These are phyloP conservation scores for Eptesicus fuscus DNA, from an alignment of 2,113 vertebrate species.

Conservation along the genomic window DNA sequence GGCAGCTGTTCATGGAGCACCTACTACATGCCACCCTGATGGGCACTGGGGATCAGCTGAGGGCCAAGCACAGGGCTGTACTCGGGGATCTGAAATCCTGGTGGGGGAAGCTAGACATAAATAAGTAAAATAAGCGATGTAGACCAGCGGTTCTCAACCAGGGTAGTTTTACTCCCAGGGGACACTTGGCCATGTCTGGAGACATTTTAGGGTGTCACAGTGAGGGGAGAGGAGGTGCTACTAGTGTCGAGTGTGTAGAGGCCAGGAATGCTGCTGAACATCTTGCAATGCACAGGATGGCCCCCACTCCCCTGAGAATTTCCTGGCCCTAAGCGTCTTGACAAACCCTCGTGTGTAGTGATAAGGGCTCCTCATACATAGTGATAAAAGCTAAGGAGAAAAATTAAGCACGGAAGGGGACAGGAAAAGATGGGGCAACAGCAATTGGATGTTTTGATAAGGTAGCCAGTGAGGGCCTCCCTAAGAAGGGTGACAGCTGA, in stretches of 20 bases:
- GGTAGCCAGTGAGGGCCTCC: not conserved
- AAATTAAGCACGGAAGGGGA: not conserved
- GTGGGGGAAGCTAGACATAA: no score
- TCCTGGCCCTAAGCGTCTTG: not conserved
- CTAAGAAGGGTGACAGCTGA: not conserved
- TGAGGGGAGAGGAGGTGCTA: not conserved
- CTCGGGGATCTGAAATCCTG: not conserved
- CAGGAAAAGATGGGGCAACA: not conserved
- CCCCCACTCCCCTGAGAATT: not conserved
- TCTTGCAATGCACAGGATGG: not conserved
- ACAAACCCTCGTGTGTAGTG: rapidly evolving
- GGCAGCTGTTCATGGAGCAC: not conserved
- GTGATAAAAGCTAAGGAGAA: not conserved
- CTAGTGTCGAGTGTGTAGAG: not conserved
- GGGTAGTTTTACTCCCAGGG: not conserved
- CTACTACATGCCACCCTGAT: not conserved
- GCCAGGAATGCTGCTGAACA: not conserved
- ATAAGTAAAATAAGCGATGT: rapidly evolving
- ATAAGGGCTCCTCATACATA: not conserved
- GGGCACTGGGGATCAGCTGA: not conserved
- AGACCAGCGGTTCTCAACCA: not conserved
- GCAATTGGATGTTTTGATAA: not conserved
- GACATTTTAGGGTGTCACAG: not conserved
- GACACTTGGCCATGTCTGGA: not conserved
- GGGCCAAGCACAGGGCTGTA: not conserved